Evolutionary conservation across 2,888 invertebrate species (phyloP).

Genomic region (Drosophila pegasa): DNA sequence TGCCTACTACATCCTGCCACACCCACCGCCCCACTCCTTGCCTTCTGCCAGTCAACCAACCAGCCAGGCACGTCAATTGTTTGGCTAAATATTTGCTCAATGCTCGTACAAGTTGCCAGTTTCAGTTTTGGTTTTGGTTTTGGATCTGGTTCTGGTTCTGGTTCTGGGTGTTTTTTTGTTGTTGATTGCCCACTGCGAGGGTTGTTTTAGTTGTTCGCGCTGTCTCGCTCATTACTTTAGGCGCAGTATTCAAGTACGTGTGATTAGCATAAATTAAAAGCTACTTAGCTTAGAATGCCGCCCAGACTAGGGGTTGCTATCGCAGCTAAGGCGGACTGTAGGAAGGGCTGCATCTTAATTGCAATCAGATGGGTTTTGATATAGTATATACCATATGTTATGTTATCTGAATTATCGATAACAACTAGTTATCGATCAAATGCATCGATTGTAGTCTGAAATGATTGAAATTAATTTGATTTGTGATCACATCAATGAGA

Average conservation of each 20-base stretch:
- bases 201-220: slow-evolving; percentile 34
- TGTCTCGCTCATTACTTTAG: slow-evolving; percentile 31
- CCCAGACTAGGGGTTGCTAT: not conserved
- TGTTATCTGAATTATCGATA: not conserved
- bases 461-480: no score
- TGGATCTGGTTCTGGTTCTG: no score
- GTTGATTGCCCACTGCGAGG: slow-evolving; percentile 45
- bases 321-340: not conserved
- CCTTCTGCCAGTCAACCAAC: slow-evolving; percentile 24
- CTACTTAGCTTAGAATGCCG: slow-evolving; percentile 3
- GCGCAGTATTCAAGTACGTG: slow-evolving; percentile 10
- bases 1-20: slow-evolving; percentile 33
- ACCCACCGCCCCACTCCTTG: not conserved
- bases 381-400: not conserved
- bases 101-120: slow-evolving; percentile 77
- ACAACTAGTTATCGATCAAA: not conserved
- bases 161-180: slow-evolving; percentile 7
- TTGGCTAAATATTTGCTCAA: slow-evolving; percentile 75
- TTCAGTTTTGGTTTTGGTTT: slow-evolving; percentile 53
- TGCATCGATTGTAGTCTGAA: no score
- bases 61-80: slow-evolving; percentile 77
- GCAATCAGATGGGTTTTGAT: not conserved
- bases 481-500: no score
- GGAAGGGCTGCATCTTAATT: not conserved
- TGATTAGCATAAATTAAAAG: slow-evolving; percentile 50